phyloP scores from a whole-genome alignment of 2,113 vertebrate species.

The Sorex araneus region DNA sequence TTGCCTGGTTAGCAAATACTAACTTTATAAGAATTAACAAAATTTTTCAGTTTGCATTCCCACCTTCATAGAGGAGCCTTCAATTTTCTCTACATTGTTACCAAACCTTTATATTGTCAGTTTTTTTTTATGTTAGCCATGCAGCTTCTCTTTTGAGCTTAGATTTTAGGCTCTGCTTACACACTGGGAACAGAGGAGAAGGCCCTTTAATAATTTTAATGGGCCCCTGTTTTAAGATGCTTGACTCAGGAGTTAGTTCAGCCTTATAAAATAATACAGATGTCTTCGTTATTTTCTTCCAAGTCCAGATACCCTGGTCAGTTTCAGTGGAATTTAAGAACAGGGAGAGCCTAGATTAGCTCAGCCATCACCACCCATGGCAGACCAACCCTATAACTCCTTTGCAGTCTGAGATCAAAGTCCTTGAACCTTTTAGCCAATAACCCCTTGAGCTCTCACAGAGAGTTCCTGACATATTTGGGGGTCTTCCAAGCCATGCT shows the following conservation, averaged over 20 bases:
- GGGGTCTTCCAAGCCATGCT: no score
- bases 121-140: slow-evolving; percentile 13
- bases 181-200: neutral
- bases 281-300: neutral
- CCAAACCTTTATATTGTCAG: neutral
- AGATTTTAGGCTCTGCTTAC: neutral
- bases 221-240: neutral
- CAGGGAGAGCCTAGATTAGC: neutral
- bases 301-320: neutral
- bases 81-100: neutral
- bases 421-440: neutral
- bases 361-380: neutral
- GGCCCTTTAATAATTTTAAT: neutral
- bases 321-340: slow-evolving; percentile 13
- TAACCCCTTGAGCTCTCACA: neutral
- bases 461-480: neutral
- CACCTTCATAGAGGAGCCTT: neutral
- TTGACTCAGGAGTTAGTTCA: neutral
- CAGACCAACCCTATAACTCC: neutral
- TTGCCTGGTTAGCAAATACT: neutral
- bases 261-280: neutral
- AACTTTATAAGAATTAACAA: slow-evolving; percentile 37
- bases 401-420: neutral
- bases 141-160: neutral
- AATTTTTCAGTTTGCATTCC: slow-evolving; percentile 40